Conservation (phyloP, 2,113 vertebrate genomes). For the Eublepharis macularius region DNA sequence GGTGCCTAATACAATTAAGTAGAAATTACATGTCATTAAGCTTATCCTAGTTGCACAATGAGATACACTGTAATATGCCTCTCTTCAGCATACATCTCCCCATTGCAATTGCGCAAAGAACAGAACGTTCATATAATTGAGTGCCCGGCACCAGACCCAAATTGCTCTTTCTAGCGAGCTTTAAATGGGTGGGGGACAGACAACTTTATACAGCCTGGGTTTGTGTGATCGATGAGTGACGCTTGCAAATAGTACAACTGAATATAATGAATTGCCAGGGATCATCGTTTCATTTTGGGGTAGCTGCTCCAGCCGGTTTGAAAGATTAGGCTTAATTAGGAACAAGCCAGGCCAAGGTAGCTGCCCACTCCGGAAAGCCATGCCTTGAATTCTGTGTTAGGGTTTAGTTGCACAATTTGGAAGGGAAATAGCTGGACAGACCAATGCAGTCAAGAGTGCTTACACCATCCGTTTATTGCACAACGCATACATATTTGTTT, state of each 20-base stretch:
- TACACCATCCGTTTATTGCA: neutral
- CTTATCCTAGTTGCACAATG: neutral
- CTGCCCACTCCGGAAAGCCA: neutral
- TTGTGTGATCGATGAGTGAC: neutral
- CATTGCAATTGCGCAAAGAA: neutral
- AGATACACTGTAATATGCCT: neutral
- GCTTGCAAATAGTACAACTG: neutral
- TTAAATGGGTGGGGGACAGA: neutral
- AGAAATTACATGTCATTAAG: constrained; percentile 17
- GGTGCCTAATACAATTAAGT: constrained; percentile 11
- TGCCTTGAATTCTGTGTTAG: neutral
- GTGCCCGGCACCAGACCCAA: neutral
- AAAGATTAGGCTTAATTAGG: no score
- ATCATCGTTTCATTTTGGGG: neutral
- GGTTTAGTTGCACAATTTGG: neutral
- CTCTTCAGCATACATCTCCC: neutral
- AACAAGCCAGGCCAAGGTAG: no score
- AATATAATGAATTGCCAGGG: neutral
- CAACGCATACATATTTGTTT: neutral
- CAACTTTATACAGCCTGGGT: neutral
- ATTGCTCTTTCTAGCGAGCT: neutral
- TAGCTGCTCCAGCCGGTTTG: no score
- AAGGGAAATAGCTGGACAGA: neutral
- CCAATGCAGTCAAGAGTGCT: neutral
- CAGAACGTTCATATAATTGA: neutral